phyloP scores from a whole-genome alignment of 2,113 vertebrate genomes.

The Athene noctua region DNA sequence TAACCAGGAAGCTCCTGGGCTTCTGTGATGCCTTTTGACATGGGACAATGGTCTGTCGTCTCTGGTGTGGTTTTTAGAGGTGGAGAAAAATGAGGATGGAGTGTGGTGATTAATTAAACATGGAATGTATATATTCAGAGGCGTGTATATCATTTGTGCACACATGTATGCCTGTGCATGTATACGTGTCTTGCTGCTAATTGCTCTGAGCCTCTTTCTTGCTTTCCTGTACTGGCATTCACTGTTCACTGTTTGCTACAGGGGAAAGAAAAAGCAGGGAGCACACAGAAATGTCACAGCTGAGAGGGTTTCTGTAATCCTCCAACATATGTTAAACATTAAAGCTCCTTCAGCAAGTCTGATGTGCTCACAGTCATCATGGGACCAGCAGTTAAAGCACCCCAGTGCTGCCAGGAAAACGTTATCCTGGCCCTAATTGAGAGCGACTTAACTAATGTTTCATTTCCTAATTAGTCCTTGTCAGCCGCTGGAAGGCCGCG shows the following conservation, averaged over 20 bases:
- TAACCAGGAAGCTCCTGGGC: not conserved
- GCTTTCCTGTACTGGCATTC: constrained; percentile 18
- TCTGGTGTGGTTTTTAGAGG: not conserved
- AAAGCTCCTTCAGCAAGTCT: constrained; percentile 68
- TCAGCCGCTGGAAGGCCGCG: constrained; percentile 65
- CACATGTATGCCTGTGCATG: not conserved
- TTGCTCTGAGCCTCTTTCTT: constrained; percentile 47
- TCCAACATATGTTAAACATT: constrained; percentile 71
- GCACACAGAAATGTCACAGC: constrained; percentile 66
- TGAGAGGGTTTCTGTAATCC: constrained; percentile 70
- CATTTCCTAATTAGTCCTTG: constrained; percentile 77
- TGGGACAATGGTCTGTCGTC: not conserved
- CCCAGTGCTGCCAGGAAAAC: constrained; percentile 66
- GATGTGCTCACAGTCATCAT: constrained; percentile 67
- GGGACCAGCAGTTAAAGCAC: constrained; percentile 67
- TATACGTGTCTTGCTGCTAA: not conserved
- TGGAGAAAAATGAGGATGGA: not conserved
- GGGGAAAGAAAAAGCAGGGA: constrained; percentile 58
- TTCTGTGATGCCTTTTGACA: not conserved
- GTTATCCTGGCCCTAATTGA: constrained; percentile 74
- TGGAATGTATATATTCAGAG: not conserved
- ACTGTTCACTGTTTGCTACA: constrained; percentile 42
- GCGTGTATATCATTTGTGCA: not conserved
- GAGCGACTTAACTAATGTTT: constrained; percentile 75
- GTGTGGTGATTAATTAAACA: not conserved